Conservation (phyloP, 2,888 invertebrate species). For the Caenorhabditis sulstoni region DNA sequence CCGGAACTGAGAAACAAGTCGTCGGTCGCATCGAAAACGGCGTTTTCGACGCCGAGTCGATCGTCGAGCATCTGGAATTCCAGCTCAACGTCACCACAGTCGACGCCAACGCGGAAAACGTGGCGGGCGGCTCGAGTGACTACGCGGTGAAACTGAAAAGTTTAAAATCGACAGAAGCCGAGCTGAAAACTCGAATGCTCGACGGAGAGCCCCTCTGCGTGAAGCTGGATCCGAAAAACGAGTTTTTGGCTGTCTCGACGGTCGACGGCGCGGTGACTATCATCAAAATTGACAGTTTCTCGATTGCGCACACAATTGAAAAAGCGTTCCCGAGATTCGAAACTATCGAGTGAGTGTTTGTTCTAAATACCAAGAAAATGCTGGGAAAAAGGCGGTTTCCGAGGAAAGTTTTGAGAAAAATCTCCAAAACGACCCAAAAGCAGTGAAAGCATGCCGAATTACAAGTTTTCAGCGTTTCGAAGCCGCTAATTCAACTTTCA, state of each 20-base stretch:
- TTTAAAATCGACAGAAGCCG: slow-evolving; percentile 14
- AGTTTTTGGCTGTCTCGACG: slow-evolving; percentile 56
- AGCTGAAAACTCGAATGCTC: slow-evolving; percentile 24
- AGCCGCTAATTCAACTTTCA: slow-evolving; percentile 34
- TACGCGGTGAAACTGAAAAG: slow-evolving; percentile 42
- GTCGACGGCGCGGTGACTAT: slow-evolving; percentile 60
- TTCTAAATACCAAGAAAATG: too few relatives aligned
- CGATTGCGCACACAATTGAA: slow-evolving; percentile 17
- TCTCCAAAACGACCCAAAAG: too few relatives aligned
- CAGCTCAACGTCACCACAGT: slow-evolving; percentile 49
- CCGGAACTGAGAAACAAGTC: slow-evolving; percentile 33
- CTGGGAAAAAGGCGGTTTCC: too few relatives aligned
- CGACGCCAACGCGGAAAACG: slow-evolving; percentile 40
- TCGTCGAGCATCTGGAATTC: slow-evolving; percentile 42
- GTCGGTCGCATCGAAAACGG: slow-evolving; percentile 39
- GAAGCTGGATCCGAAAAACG: slow-evolving; percentile 49
- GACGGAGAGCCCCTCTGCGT: slow-evolving; percentile 53
- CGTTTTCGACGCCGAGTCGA: slow-evolving; percentile 19
- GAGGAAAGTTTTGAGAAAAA: too few relatives aligned
- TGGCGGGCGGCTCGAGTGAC: slow-evolving; percentile 59
- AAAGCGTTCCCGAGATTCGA: slow-evolving; percentile 52
- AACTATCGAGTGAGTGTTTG: slow-evolving; percentile 47
- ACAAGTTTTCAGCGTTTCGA: slow-evolving; percentile 38
- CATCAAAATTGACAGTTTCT: slow-evolving; percentile 27
- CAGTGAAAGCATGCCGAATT: too few relatives aligned